Conservation (phyloP, 1,140 invertebrate species). For the silkworm (Bombyx mori) region ASM3026992v2 NC_085112.1:7474501-7475000, state of each 20-base stretch:
- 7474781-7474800: slow-evolving; percentile 51
- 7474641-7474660: slow-evolving; percentile 10
- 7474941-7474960: slow-evolving; percentile 42
- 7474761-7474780: slow-evolving; percentile 46
- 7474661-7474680: slow-evolving; percentile 11
- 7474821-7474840: slow-evolving; percentile 37
- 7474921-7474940: slow-evolving; percentile 38
- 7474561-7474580: too few species aligned
- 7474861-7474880: too few species aligned
- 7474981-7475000: slow-evolving; percentile 62
- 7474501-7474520: neutral
- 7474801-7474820: slow-evolving; percentile 42
- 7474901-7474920: slow-evolving; percentile 43
- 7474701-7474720: slow-evolving; percentile 48
- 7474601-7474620: too few species aligned
- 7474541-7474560: too few species aligned
- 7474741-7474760: slow-evolving; percentile 39
- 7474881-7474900: slow-evolving; percentile 14
- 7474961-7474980: slow-evolving; percentile 60
- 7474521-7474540: neutral
- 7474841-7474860: slow-evolving; percentile 17
- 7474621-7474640: slow-evolving; percentile 4
- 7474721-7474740: slow-evolving; percentile 58
- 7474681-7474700: slow-evolving; percentile 29
- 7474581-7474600: too few species aligned